Conservation (phyloP, 2,797 vertebrate genomes). For the Menidia menidia region DNA sequence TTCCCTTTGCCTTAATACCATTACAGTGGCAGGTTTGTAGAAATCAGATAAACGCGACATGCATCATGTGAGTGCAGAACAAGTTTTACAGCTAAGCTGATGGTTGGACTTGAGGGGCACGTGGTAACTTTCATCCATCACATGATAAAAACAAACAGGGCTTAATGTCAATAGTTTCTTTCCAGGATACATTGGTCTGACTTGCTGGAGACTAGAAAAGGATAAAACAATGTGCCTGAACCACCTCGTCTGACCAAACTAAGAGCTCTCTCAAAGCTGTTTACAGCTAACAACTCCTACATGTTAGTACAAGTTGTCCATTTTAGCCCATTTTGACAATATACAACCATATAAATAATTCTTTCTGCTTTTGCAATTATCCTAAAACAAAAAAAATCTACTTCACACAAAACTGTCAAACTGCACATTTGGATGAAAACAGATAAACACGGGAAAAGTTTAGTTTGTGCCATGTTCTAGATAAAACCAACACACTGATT, state of each 20-base stretch:
- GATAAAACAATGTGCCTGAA: not conserved
- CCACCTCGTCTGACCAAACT: not conserved
- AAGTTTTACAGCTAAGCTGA: constrained; percentile 24
- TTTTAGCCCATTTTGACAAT: not conserved
- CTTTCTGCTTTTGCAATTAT: too few species aligned
- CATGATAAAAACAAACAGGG: not conserved
- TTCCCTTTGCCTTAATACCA: constrained; percentile 52
- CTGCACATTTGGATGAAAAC: too few species aligned
- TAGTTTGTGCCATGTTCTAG: too few species aligned
- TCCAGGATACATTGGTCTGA: not conserved
- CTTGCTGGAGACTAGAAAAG: not conserved
- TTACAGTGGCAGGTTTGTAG: constrained; percentile 42
- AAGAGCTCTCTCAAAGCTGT: not conserved
- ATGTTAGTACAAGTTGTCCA: not conserved
- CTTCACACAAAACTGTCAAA: not conserved
- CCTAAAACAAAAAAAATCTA: too few species aligned
- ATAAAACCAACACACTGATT: too few species aligned
- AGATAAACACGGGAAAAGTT: too few species aligned
- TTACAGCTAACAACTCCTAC: not conserved
- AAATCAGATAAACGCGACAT: constrained; percentile 18
- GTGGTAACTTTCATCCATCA: constrained; percentile 3
- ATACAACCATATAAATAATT: not conserved
- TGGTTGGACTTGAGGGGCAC: not conserved
- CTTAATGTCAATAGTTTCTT: too few species aligned
- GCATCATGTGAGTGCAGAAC: constrained; percentile 63